Base-by-base conservation (phyloP, 2,113 vertebrate genomes). In the Sturnus vulgaris region DNA sequence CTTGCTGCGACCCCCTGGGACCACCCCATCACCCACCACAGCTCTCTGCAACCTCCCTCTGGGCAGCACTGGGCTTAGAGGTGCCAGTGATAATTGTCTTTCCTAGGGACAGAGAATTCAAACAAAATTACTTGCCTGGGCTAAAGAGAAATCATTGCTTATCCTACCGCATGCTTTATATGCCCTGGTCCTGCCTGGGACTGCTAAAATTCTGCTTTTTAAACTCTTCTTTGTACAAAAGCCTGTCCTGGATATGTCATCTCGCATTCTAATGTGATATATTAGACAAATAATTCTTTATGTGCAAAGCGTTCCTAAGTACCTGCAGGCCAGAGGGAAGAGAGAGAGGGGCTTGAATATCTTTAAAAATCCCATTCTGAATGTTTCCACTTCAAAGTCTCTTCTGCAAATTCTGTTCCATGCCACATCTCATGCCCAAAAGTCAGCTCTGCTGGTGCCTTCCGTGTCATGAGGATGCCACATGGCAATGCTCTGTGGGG, bases 191-290 rank as follows among this genome's bases (percentile, higher is more conserved):
- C 79, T 14, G 68, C 90, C 63, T 30, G 76, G 79, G 90, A 96
- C 85, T 52, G 75, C 56, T 90, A 78, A 86, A 95, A 93, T 90
- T 92, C 88, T 75, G 88, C 82, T 90, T 88, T 94, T 66, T 92
- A 79, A 87, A 78, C 52, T 72, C 78, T 77, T 63, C 82, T 82
- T 92, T 78, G 57, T 96, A 93, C 79, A 78, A 90, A 95, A 88
- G 80, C 64, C 88, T 94, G 92, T 56, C 94, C 94, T 90, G 90
- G 82, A 92, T 96, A 88, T 96, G 90, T 96, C 96, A 95, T 83
- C 83, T 94, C 5, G 4, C 88, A 96, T 95, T 96, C 80, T 82
- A 75, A 96, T 18, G 1, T 96, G 93, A 94, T 95, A 23, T 52
- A 95, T 92, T 92, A 57, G 85, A 92, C 94, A 95, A 93, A 92